phyloP scores from a whole-genome alignment of 2,888 invertebrate genomes.

The Agrilus biguttatus region DNA sequence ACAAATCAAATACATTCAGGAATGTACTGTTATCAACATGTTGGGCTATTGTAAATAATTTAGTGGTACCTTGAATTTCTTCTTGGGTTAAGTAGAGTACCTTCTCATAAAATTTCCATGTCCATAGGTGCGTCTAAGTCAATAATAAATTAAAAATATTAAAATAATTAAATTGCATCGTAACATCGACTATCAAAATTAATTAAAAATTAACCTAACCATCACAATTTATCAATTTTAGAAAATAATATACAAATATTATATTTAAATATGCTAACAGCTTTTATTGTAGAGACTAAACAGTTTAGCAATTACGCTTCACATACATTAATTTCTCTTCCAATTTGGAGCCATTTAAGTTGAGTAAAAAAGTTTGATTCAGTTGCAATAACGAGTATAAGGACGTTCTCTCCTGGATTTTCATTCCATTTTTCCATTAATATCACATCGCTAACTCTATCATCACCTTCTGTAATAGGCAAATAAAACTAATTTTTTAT shows the following conservation, averaged over 20 bases:
- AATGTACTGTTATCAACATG: slow-evolving; percentile 9
- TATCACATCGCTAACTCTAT: slow-evolving; percentile 12
- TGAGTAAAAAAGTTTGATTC: slow-evolving; percentile 11
- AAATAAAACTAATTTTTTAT: background rate
- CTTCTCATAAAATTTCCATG: slow-evolving; percentile 16
- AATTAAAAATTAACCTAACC: background rate
- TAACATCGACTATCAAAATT: too few species aligned
- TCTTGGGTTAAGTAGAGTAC: slow-evolving; percentile 14
- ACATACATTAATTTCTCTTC: slow-evolving; percentile 5
- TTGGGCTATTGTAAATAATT: slow-evolving; percentile 11
- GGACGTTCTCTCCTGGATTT: slow-evolving; percentile 8
- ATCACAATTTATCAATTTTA: too few species aligned
- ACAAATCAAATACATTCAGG: slow-evolving; percentile 25
- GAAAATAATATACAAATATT: too few species aligned
- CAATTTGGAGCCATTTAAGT: slow-evolving; percentile 23
- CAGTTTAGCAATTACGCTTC: too few species aligned
- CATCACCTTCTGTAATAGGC: slow-evolving; percentile 8
- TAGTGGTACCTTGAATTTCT: slow-evolving; percentile 7
- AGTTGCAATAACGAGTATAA: slow-evolving; percentile 18
- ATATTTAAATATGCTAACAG: too few species aligned
- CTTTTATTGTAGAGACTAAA: too few species aligned
- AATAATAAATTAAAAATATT: background rate
- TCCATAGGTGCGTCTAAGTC: slow-evolving; percentile 15
- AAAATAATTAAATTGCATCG: too few species aligned
- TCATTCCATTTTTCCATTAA: slow-evolving; percentile 16